These are phyloP conservation scores for Vicugna pacos DNA, from an alignment of 2,113 vertebrate species.

Conservation along the genomic window DNA sequence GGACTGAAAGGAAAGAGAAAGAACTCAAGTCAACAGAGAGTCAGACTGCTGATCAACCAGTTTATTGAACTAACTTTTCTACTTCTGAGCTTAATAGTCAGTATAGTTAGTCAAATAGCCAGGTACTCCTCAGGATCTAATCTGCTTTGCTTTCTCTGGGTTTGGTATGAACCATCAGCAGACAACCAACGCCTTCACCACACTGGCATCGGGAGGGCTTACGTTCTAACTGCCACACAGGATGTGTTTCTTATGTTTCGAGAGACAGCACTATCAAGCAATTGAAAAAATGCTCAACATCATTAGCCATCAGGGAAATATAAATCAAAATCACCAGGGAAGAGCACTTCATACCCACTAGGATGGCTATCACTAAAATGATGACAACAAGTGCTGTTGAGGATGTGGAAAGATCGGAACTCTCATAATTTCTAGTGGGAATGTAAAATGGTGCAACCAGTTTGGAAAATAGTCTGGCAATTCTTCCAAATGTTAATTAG, in stretches of 20 bases:
- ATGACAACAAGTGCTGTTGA: neutral
- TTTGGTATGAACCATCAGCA: neutral
- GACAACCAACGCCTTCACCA: neutral
- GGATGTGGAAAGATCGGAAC: neutral
- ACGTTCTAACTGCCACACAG: neutral
- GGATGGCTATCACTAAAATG: neutral
- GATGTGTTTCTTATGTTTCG: neutral
- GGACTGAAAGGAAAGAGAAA: neutral
- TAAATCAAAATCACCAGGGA: fast-evolving
- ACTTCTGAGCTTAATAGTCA: neutral
- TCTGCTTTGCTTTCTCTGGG: neutral
- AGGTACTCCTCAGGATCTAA: neutral
- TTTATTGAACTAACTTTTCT: neutral
- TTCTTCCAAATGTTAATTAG: neutral
- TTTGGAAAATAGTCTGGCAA: neutral
- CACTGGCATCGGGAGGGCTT: neutral
- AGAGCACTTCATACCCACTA: too few species aligned
- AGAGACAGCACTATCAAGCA: neutral
- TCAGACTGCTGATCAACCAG: neutral
- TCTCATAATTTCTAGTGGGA: neutral
- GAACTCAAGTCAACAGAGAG: neutral
- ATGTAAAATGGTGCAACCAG: fast-evolving
- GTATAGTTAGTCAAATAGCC: neutral
- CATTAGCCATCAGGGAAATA: neutral
- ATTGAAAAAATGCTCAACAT: neutral